These are phyloP conservation scores for Galeopsomyia nigrocyanea DNA, from an alignment of 2,888 invertebrate species.

Conservation along the genomic window DNA sequence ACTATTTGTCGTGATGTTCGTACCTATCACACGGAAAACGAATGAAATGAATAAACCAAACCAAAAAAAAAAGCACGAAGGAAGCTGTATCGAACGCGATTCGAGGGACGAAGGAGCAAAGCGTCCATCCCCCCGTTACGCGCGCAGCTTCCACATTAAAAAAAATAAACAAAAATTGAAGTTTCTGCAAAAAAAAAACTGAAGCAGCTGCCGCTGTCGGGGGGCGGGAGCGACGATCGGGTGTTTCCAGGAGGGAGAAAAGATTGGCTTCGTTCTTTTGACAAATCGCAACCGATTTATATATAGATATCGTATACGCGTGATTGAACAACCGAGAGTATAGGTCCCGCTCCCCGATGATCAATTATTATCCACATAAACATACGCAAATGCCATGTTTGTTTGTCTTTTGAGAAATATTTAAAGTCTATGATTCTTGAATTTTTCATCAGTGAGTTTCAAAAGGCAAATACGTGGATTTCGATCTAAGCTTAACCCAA, in stretches of 20 bases:
- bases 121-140: constrained; percentile 62
- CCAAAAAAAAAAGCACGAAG: background rate
- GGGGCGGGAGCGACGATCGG: constrained; percentile 59
- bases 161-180: background rate
- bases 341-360: constrained; percentile 47
- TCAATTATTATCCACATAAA: background rate
- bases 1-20: no score
- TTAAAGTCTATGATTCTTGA: no score
- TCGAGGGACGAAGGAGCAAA: constrained; percentile 45
- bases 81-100: constrained; percentile 27
- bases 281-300: background rate
- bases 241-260: constrained; percentile 22
- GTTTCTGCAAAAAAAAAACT: constrained; percentile 14
- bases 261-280: background rate
- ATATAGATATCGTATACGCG: background rate
- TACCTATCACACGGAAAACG: no score
- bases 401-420: no score
- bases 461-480: no score
- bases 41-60: background rate
- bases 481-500: no score
- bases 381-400: no score
- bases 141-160: constrained; percentile 59
- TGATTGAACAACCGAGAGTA: constrained; percentile 3
- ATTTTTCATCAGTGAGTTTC: no score
- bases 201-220: constrained; percentile 63